Base-by-base conservation (phyloP, 2,888 invertebrate genomes). In the Synanthedon formicaeformis region DNA sequence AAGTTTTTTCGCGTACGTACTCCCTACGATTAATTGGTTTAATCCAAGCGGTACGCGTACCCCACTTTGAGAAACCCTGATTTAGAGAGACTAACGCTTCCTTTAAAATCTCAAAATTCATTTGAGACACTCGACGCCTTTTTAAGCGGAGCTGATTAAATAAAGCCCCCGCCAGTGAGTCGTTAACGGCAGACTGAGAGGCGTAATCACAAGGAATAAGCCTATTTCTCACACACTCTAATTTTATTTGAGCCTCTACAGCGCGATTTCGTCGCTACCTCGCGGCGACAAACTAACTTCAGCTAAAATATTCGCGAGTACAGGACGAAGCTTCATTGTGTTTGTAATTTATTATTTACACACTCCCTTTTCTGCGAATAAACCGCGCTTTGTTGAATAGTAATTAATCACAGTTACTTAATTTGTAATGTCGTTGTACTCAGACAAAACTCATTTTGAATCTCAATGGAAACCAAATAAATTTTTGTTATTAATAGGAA, bases 161-260 rank as follows among this genome's bases (percentile, higher is more conserved):
- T 51, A 55, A 52, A 53, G 51, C 48, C 45, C 51, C 51, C n/a
- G 45, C 14, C 45, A n/a, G 45, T 45, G 48, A 34, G 54, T 50
- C 53, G 40, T 53, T 48, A 52, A 50, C 53, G 16, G 51, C 48
- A 60, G 54, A 54, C 60, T 66, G 64, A 57, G 45, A 45, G 45
- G 14, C 45, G 66, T 71, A 70, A 71, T 73, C 69, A 64, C 58
- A 55, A 59, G 59, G 57, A 69, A 63, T 72, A 69, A 71, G 69
- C 69, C 62, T 67, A 66, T 71, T 75, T 63, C 66, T 64, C 65
- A 56, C 57, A 57, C 55, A 58, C 58, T 63, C 59, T 69, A 66
- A 75, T 69, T 73, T 70, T 59, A 45, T 45, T 45, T 14, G 13
- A 14, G 62, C 53, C 60, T 60, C 56, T 57, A 58, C 61, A 51